Percentiles rank a stretch among this genome's conserved stretches.
phyloP scores from a whole-genome alignment of 2,797 vertebrate genomes.

The Acipenser oxyrinchus region DNA sequence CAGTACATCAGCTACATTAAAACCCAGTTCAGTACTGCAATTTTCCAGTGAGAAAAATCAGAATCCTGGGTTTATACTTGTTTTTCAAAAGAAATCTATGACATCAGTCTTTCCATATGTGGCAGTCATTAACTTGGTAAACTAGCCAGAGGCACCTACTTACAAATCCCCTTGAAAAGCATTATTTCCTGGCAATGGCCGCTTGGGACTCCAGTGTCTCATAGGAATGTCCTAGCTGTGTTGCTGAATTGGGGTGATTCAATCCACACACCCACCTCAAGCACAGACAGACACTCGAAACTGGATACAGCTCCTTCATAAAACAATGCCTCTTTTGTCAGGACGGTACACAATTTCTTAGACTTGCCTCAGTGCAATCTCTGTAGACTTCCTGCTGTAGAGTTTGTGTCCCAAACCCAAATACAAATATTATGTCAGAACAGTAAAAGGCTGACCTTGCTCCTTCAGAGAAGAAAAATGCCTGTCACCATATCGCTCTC shows the following conservation, averaged over 20 bases:
- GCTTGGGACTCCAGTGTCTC: no score
- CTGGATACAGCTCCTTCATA: constrained; percentile 2
- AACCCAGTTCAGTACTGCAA: no score
- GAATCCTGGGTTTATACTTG: no score
- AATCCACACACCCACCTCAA: constrained; percentile 30
- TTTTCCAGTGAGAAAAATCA: no score
- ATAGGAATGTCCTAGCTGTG: constrained; percentile 22
- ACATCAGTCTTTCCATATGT: no score
- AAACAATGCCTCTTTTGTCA: constrained; percentile 26
- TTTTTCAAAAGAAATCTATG: no score
- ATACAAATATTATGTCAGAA: constrained; percentile 23
- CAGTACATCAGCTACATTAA: no score
- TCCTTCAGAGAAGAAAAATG: background rate
- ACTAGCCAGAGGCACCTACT: no score
- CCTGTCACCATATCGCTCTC: background rate
- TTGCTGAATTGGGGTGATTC: constrained; percentile 28
- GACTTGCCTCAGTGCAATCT: constrained; percentile 17
- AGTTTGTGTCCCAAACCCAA: constrained; percentile 14
- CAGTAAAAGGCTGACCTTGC: constrained; percentile 10
- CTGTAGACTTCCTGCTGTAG: constrained; percentile 14
- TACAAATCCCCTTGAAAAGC: no score
- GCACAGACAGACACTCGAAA: constrained; percentile 8
- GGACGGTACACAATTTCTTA: background rate
- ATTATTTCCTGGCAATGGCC: no score
- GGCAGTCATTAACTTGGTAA: no score